These are phyloP conservation scores for Mesoligia furuncula DNA, from an alignment of 2,888 invertebrate genomes.

Conservation along the genomic window DNA sequence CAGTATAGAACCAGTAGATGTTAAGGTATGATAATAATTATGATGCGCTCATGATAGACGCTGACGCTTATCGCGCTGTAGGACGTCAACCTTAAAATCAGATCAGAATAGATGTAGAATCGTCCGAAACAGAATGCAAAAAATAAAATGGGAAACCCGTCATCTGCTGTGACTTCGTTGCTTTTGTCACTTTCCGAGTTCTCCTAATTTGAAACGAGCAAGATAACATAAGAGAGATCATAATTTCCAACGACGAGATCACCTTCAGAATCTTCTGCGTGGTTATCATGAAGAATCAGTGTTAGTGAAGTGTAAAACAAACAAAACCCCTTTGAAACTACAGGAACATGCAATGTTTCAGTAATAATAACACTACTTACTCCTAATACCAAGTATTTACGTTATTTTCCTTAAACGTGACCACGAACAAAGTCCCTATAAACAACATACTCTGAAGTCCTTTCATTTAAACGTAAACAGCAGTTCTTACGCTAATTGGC, in stretches of 20 bases:
- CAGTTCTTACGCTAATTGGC: conserved; percentile 78
- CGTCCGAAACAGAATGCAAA: not conserved
- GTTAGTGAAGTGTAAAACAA: conserved; percentile 8
- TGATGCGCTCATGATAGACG: not conserved
- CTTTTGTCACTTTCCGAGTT: not conserved
- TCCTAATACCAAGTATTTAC: conserved; percentile 29
- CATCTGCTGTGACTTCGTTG: not conserved
- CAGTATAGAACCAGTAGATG: not conserved
- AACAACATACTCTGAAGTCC: conserved; percentile 29
- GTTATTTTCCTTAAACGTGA: conserved; percentile 57
- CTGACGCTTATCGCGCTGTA: too few species aligned
- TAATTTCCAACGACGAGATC: not conserved
- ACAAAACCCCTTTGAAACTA: conserved; percentile 25
- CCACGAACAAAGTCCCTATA: conserved; percentile 47
- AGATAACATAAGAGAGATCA: not conserved
- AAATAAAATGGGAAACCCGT: not conserved
- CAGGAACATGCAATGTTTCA: conserved; percentile 16
- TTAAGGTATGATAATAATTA: not conserved
- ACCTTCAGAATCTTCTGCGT: not conserved
- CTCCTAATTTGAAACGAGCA: not conserved
- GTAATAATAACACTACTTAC: conserved; percentile 22
- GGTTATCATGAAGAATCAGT: not conserved
- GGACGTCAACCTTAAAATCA: not conserved
- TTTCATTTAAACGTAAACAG: conserved; percentile 70
- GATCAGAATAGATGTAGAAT: not conserved